Conservation (phyloP, 2,113 vertebrate species). For the Protobothrops flavoviridis region DNA sequence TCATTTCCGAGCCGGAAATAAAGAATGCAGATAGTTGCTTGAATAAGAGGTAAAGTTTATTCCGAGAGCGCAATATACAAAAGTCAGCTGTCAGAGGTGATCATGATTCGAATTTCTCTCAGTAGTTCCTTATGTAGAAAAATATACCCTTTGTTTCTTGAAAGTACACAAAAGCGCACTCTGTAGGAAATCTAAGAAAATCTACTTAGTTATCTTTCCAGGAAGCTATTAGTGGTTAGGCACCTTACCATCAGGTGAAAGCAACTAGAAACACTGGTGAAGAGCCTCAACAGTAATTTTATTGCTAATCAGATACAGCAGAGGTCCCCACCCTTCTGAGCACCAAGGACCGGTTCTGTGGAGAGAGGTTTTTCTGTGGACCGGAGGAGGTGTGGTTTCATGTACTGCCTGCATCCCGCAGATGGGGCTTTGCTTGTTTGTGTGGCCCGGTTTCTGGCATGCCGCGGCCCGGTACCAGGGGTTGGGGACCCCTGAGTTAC, state of each 20-base stretch:
- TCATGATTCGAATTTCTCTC: not conserved
- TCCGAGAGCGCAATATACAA: not conserved
- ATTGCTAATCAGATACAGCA: not conserved
- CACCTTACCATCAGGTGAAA: not conserved
- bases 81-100: not conserved
- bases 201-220: not conserved
- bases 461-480: too few species aligned
- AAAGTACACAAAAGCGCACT: not conserved
- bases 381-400: too few species aligned
- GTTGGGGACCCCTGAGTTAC: not conserved
- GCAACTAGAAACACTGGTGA: not conserved
- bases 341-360: too few species aligned
- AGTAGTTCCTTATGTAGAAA: not conserved
- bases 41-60: not conserved
- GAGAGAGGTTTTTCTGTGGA: too few species aligned
- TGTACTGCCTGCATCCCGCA: too few species aligned
- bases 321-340: too few species aligned
- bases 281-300: not conserved
- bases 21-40: not conserved
- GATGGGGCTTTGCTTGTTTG: too few species aligned
- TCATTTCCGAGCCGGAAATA: not conserved
- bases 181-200: not conserved
- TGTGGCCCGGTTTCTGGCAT: too few species aligned
- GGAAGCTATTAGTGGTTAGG: not conserved
- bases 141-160: not conserved